Percentiles rank a stretch among this genome's conserved stretches.
These are phyloP conservation scores for Saccostrea cuccullata DNA, from an alignment of 1,140 invertebrate species.

Conservation along the genomic window DNA sequence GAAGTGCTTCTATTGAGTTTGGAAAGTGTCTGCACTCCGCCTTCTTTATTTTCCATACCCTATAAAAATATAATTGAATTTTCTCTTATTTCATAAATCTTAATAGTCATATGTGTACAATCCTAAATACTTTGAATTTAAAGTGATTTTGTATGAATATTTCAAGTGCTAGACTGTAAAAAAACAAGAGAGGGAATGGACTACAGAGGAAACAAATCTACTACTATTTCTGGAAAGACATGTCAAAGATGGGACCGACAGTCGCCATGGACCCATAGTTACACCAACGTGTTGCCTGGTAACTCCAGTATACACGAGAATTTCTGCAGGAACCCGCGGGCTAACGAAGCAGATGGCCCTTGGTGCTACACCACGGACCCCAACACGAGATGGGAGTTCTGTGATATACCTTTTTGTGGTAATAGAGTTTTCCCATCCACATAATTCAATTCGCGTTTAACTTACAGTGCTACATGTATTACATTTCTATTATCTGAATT, in stretches of 20 bases:
- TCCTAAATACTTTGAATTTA: too few species aligned
- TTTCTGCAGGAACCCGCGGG: background rate
- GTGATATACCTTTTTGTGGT: background rate
- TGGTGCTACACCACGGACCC: background rate
- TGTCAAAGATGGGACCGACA: constrained; percentile 46
- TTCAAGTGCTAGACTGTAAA: background rate
- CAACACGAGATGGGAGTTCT: background rate
- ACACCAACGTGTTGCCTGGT: background rate
- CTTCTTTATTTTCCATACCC: too few species aligned
- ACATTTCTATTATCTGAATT: too few species aligned
- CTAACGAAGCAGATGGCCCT: background rate
- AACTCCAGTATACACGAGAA: background rate
- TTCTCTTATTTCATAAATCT: too few species aligned
- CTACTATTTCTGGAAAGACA: constrained; percentile 30
- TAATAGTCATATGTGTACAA: too few species aligned
- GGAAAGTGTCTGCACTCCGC: too few species aligned
- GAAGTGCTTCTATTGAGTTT: too few species aligned
- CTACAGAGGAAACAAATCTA: constrained; percentile 25
- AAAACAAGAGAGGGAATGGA: background rate
- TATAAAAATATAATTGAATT: too few species aligned
- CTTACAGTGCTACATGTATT: too few species aligned
- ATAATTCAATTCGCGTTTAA: background rate
- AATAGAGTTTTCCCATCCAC: background rate
- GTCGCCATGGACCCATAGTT: constrained; percentile 7
- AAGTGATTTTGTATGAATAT: background rate